phyloP scores from a whole-genome alignment of 2,113 vertebrate species.

The Catharus fuscescens region DNA sequence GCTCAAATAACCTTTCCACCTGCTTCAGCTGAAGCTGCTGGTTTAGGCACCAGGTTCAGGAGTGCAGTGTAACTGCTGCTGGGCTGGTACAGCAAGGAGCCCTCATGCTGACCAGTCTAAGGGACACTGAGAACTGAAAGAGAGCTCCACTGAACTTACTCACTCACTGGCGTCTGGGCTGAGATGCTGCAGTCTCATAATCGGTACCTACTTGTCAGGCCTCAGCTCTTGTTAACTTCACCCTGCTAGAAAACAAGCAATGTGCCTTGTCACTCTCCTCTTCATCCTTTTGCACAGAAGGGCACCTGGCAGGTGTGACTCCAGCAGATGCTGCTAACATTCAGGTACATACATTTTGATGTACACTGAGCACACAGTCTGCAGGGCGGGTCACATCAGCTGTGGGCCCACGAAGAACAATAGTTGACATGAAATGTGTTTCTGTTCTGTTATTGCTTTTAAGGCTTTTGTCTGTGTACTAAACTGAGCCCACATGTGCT shows the following conservation, averaged over 20 bases:
- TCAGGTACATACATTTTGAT: neutral
- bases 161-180: neutral
- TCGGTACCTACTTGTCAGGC: accelerated
- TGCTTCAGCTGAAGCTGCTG: accelerated
- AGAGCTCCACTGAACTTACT: neutral
- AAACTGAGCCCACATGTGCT: neutral
- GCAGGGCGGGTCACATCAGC: neutral
- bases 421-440: neutral
- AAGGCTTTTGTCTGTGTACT: neutral
- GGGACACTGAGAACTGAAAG: neutral
- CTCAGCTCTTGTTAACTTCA: neutral
- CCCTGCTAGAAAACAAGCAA: neutral
- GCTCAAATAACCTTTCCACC: neutral
- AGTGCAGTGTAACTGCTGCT: neutral
- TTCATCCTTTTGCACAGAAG: neutral
- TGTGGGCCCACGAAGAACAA: neutral
- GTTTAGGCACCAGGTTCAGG: neutral
- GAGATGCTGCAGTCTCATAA: neutral
- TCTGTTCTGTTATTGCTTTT: neutral
- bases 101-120: neutral
- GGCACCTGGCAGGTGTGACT: neutral
- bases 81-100: neutral
- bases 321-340: neutral
- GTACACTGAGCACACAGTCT: neutral
- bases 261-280: neutral